Base-by-base conservation (phyloP, 2,113 vertebrate species). In the Vanacampus margaritifer region DNA sequence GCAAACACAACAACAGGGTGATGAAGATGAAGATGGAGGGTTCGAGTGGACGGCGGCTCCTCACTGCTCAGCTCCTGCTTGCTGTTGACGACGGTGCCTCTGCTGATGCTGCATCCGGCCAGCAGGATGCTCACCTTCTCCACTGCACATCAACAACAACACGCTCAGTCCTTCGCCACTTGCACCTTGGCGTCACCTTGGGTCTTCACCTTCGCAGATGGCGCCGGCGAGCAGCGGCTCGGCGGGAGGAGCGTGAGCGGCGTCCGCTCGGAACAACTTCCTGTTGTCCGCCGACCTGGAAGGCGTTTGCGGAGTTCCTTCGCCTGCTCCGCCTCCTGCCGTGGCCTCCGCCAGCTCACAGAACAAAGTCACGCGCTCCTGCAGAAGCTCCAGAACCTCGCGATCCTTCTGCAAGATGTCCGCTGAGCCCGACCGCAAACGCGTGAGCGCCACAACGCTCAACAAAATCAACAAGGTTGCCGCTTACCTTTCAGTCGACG, bases 351-450 rank as follows among this genome's bases (percentile, higher is more conserved):
- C 87, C 72, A 95, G 90, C 79, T 96, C 94, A 0, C 91, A 91
- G 17, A 97, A 97, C 6, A 97, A 87, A 14, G 91, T 93, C 0
- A 93, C 94, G 3, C 95, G 94, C 85, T 97, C 95, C 81, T 95
- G 94, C 7, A 97, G 91, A 53, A 98, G 93, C 67, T 93, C 94
- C 14, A 93, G 68, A 32, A 97, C 90, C 28, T 95, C 93, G 0
- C 89, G 84, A 79, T 97, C 94, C 17, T 94, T 94, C 85, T 96
- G 95, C 74, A 92, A 93, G 75, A 96, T 92, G 36, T 95, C 94
- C 69, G 93, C 95, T 97, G 76, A 74, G 3, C 61, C 28, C 60
- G 5, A 2, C 19, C 23, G 17, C 21, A 41, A 21, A 3, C 9
- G 1, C 9, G 26, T 10, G 21, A 6, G 8, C 12, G 65, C 4